phyloP scores from a whole-genome alignment of 2,888 invertebrate species.

The Boloria selene region DNA sequence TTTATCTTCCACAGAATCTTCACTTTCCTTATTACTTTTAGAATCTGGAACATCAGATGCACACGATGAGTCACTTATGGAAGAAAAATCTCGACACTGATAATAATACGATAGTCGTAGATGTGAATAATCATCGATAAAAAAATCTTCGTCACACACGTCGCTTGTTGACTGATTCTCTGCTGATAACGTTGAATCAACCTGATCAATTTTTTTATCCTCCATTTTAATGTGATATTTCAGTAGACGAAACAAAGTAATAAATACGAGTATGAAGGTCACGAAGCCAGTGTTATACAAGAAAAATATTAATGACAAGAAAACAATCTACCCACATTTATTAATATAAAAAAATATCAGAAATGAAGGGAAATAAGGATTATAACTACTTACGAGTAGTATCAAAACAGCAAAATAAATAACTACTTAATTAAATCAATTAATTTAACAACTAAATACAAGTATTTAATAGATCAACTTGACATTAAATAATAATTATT shows the following conservation, averaged over 20 bases:
- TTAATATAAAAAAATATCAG: too few relatives aligned
- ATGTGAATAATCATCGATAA: constrained; percentile 64
- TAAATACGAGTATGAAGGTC: too few relatives aligned
- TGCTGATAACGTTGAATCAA: constrained; percentile 34
- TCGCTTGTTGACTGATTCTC: constrained; percentile 8
- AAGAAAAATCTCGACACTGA: constrained; percentile 39
- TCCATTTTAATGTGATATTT: constrained; percentile 21
- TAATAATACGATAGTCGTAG: constrained; percentile 64
- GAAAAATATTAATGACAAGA: too few relatives aligned
- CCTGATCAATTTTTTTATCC: constrained; percentile 16
- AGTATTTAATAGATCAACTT: too few relatives aligned
- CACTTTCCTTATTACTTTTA: constrained; percentile 35
- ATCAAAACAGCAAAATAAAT: too few relatives aligned
- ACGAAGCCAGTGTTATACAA: too few relatives aligned
- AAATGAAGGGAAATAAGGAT: too few relatives aligned
- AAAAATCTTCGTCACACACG: constrained; percentile 38
- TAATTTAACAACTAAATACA: not conserved
- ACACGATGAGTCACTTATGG: constrained; percentile 24
- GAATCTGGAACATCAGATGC: constrained; percentile 14
- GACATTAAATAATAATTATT: too few relatives aligned
- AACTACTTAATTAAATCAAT: too few relatives aligned
- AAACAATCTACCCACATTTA: too few relatives aligned
- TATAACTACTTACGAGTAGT: too few relatives aligned
- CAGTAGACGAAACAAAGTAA: too few relatives aligned
- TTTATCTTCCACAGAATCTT: constrained; percentile 40